Conservation (phyloP, 2,113 vertebrate species). For the Chaenogobius annularis region DNA sequence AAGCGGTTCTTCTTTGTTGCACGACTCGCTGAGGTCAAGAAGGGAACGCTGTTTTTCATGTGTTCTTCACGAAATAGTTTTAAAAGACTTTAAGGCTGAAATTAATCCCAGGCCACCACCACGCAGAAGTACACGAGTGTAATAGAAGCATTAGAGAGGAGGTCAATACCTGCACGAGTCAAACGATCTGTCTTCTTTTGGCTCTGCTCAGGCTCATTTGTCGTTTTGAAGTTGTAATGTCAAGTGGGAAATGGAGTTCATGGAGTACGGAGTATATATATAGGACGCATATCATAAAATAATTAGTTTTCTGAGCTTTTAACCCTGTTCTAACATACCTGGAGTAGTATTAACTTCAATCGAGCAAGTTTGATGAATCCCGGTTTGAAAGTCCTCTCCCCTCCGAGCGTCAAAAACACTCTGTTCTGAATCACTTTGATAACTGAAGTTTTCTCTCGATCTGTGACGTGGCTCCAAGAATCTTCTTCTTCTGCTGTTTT, state of each 20-base stretch:
- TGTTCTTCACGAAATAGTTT: neutral
- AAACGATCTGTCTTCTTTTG: neutral
- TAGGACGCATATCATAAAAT: too few species aligned
- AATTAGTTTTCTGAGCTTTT: too few species aligned
- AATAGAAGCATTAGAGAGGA: conserved; percentile 24
- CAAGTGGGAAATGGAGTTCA: neutral
- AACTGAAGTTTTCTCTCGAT: too few species aligned
- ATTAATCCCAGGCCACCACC: conserved; percentile 16
- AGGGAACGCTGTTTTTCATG: neutral
- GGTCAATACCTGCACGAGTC: neutral
- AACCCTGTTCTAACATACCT: too few species aligned
- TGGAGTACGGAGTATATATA: too few species aligned
- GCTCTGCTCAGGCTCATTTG: neutral
- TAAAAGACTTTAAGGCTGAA: neutral
- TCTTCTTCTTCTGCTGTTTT: too few species aligned
- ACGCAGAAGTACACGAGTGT: neutral
- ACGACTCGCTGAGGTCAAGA: neutral
- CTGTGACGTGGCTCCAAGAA: too few species aligned
- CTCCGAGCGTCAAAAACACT: too few species aligned
- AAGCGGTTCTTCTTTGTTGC: conserved; percentile 19
- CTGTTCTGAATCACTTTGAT: too few species aligned
- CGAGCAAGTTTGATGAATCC: too few species aligned
- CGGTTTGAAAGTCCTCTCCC: too few species aligned
- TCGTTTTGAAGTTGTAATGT: neutral
- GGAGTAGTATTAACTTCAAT: too few species aligned